Base-by-base conservation (phyloP, 2,888 invertebrate species). In the Cephus sareptanus region DNA sequence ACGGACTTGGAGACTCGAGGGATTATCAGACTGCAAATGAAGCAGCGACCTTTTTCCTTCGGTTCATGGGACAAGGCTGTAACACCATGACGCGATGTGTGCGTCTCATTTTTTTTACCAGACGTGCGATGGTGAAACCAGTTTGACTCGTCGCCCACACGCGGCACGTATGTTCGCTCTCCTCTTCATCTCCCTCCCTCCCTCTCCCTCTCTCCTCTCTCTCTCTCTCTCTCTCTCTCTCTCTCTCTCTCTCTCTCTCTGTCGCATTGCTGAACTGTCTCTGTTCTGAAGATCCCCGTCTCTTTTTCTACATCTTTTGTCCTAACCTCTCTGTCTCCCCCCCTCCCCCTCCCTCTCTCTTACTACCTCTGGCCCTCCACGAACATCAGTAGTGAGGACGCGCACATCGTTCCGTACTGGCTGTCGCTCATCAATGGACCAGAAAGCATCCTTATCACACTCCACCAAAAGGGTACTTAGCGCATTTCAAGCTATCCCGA, bases 101-200 rank as follows among this genome's bases (percentile, higher is more conserved):
- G 71, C 15, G 33, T 71, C 71, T 77, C 37, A 78, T 80, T 79
- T 77, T 77, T 77, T 79, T 82, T 76, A 77, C 40, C 76, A 70
- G 75, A 74, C 80, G 79, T 74, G 79, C 80, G 79, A 80, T 79
- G 79, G 79, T 83, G 80, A 83, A 84, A 83, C 84, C 83, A 81
- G 84, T 83, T 83, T 84, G 84, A 82, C 84, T 84, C 81, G 84
- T 83, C 84, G 82, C 84, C 82, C 83, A 83, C 84, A 83, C 84
- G 79, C 76, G 71, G 71, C 71, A 56, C 56, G 56, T 56, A 56
- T 56, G 56, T 56, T 56, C 23, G 56, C 56, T 56, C 56, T 56
- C 15, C 23, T 23, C 56, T 56, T 23, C 56, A 9, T 71, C 71
- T 31, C 71, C 3, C 31, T 33, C 71, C 9, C 23, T 6, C 40